Evolutionary conservation across 2,113 vertebrate species (phyloP).

Genomic region (Alethe castanea): DNA sequence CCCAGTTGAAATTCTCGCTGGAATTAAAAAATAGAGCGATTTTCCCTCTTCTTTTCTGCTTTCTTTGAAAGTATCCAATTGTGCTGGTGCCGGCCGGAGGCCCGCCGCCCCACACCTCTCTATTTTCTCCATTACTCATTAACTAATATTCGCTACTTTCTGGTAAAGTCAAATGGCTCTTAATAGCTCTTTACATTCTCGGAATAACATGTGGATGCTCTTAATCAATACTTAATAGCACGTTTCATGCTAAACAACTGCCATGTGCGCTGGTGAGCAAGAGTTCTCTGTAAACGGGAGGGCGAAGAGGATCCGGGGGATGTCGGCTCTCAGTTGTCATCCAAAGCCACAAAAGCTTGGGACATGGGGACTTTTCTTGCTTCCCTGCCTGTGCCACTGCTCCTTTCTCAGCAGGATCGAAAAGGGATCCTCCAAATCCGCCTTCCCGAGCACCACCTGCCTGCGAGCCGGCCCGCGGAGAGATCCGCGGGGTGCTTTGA

Average conservation of each 20-base stretch:
- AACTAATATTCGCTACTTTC: conserved; percentile 47
- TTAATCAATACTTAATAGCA: conserved; percentile 57
- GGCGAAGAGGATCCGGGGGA: neutral
- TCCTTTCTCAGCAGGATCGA: fast-evolving
- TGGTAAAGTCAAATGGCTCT: conserved; percentile 52
- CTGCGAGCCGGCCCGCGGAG: neutral
- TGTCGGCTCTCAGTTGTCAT: neutral
- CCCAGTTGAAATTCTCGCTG: neutral
- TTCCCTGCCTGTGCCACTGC: neutral
- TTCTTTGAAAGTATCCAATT: conserved; percentile 4
- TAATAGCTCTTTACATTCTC: conserved; percentile 50
- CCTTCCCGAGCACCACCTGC: neutral
- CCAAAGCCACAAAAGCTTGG: neutral
- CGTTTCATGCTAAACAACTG: neutral
- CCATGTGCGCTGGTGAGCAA: neutral
- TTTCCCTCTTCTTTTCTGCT: neutral
- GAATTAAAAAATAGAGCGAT: conserved; percentile 37
- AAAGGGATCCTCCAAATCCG: neutral
- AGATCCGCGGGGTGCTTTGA: neutral
- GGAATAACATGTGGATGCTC: conserved; percentile 33
- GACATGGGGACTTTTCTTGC: neutral
- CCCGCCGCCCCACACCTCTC: neutral
- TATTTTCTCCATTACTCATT: conserved; percentile 12
- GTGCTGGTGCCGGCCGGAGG: neutral
- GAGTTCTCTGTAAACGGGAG: neutral